Evolutionary conservation across 1,140 invertebrate genomes (phyloP).

Genomic region (Camponotus pennsylvanicus): DNA sequence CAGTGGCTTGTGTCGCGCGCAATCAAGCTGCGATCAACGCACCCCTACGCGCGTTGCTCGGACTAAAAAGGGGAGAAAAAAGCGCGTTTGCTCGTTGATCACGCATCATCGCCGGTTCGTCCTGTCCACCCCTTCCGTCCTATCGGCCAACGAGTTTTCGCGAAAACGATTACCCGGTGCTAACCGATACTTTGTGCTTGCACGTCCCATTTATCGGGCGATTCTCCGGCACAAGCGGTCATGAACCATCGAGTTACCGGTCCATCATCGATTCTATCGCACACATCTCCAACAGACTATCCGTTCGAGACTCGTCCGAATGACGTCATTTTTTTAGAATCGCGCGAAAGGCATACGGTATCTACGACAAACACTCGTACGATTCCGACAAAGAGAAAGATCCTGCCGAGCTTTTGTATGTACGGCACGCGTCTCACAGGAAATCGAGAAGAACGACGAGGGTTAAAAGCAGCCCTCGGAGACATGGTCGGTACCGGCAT

Average conservation of each 20-base stretch:
- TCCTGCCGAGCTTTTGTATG: slow-evolving; percentile 52
- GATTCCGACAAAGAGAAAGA: slow-evolving; percentile 9
- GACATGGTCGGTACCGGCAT: neutral
- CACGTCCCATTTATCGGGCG: slow-evolving; percentile 43
- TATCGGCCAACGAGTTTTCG: slow-evolving; percentile 43
- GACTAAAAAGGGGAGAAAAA: slow-evolving; percentile 1
- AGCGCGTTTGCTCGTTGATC: slow-evolving; percentile 6
- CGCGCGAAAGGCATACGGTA: slow-evolving; percentile 57
- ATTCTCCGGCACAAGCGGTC: slow-evolving; percentile 41
- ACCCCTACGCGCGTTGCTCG: neutral
- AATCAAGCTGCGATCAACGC: slow-evolving; percentile 12
- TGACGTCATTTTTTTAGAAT: slow-evolving; percentile 36
- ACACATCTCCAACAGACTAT: slow-evolving; percentile 16
- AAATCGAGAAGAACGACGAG: slow-evolving; percentile 51
- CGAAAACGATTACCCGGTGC: slow-evolving; percentile 47
- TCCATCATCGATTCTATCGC: slow-evolving; percentile 56
- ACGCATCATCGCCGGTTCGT: slow-evolving; percentile 1
- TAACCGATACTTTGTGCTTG: slow-evolving; percentile 56
- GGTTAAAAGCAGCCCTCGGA: slow-evolving; percentile 38
- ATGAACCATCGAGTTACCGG: slow-evolving; percentile 59
- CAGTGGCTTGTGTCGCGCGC: slow-evolving; percentile 1
- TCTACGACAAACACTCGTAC: slow-evolving; percentile 19
- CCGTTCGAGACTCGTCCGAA: slow-evolving; percentile 48
- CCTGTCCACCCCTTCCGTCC: slow-evolving; percentile 1
- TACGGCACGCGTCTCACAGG: slow-evolving; percentile 39